Evolutionary conservation across 2,888 invertebrate species (phyloP), one percentile per base, ranked within the genome.

Genomic region (Candidula unifasciata): DNA sequence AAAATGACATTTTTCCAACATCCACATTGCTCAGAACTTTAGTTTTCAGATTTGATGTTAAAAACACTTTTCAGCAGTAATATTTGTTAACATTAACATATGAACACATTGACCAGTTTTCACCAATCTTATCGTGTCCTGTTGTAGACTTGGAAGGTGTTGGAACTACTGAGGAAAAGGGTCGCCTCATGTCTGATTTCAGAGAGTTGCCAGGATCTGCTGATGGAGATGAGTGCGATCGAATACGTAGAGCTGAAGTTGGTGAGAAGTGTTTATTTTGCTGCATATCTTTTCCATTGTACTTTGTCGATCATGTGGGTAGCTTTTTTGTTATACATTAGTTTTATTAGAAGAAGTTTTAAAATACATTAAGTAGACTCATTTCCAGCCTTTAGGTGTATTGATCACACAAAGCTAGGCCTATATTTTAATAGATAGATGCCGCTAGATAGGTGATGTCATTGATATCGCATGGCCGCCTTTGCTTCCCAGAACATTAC

Each of bases 101-200:
- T n/a, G n/a, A 44, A 44, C 6, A 24, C 60, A 60, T 33, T 37
- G 24, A 44, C 68, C 68, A n/a, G 44, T 33, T 69, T 1, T 6
- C 3, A 27, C 18, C 8, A 30, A 27, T 6, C 16, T 69, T 27
- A 3, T 69, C 76, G 33, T 71, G 76, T 27, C 86, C 24, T 54
- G 68, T 84, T 87, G 18, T 86, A 92, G 92, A 92, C 84, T 85
- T 92, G 69, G 91, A 91, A 83, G 98, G 97, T 0, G 94, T 97
- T 89, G 96, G 96, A 73, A 96, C 96, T 86, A 96, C 96, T 69
- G 94, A 94, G 83, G 93, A 94, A 77, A 95, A 95, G 37, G 95
- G 95, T 24, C 97, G 98, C 91, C 95, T 97, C 89, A 95, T 98
- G 92, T 96, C 96, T 77, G 87, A 88, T 74, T 87, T 84, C 68